Evolutionary conservation across 2,113 vertebrate genomes (phyloP).

Genomic region (Halichoerus grypus): DNA sequence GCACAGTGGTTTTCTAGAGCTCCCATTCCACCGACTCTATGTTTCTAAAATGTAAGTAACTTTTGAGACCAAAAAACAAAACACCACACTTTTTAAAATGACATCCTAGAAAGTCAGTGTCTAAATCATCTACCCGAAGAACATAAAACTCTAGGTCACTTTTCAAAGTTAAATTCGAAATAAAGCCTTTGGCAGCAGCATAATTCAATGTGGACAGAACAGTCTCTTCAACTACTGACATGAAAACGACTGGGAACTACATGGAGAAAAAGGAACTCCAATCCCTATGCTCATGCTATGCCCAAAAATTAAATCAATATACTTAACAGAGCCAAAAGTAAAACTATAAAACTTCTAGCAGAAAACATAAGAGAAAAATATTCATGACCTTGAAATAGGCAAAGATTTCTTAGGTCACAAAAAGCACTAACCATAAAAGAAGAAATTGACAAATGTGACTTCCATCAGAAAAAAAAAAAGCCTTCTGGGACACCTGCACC

Average conservation of each 20-base stretch:
- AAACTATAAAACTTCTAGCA: neutral
- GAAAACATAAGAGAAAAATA: neutral
- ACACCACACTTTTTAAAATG: neutral
- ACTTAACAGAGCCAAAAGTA: neutral
- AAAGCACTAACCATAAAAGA: constrained; percentile 42
- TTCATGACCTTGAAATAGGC: neutral
- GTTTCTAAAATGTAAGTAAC: neutral
- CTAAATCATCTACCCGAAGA: neutral
- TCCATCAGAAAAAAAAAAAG: neutral
- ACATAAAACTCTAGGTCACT: neutral
- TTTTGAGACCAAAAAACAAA: neutral
- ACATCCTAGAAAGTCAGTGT: neutral
- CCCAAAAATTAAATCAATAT: neutral
- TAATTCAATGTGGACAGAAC: neutral
- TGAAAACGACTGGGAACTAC: neutral
- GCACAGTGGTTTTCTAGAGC: neutral
- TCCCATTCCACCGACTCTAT: neutral
- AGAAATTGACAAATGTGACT: neutral
- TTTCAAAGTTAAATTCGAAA: constrained; percentile 11
- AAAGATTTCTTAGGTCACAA: neutral
- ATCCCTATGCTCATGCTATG: neutral
- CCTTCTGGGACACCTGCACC: too few species aligned
- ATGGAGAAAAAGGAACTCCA: neutral
- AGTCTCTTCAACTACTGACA: neutral
- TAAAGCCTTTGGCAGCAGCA: neutral